Conservation (phyloP, 1,140 invertebrate genomes). For the Zaprionus inermis region DNA sequence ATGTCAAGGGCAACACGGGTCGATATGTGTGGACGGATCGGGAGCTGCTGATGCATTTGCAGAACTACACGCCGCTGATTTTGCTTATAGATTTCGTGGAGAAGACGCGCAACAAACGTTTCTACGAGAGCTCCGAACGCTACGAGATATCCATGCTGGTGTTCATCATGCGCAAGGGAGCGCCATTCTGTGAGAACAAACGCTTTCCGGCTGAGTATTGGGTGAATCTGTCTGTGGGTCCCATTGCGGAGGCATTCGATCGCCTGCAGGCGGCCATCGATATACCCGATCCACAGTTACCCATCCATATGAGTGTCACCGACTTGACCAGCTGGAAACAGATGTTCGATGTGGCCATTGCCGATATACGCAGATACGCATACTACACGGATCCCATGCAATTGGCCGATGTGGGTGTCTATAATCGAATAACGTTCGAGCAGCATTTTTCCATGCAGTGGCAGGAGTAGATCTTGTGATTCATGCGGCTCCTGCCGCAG, state of each 20-base stretch:
- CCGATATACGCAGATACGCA: slow-evolving; percentile 73
- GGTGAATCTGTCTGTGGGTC: slow-evolving; percentile 78
- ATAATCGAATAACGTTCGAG: slow-evolving; percentile 74
- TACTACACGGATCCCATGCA: slow-evolving; percentile 78
- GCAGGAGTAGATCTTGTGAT: slow-evolving; percentile 53
- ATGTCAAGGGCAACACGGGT: slow-evolving; percentile 45
- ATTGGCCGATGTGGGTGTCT: slow-evolving; percentile 76
- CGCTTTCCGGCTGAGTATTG: slow-evolving; percentile 79
- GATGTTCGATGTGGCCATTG: slow-evolving; percentile 77
- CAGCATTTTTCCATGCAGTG: slow-evolving; percentile 78
- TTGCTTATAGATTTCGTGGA: slow-evolving; percentile 78
- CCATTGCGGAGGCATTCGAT: slow-evolving; percentile 78
- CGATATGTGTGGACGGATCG: slow-evolving; percentile 77
- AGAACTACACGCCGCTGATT: slow-evolving; percentile 77
- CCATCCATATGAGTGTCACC: slow-evolving; percentile 79
- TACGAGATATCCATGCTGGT: slow-evolving; percentile 80
- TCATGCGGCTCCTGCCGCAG: not conserved
- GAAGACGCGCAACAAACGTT: slow-evolving; percentile 78
- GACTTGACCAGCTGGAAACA: slow-evolving; percentile 81
- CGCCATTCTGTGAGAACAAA: slow-evolving; percentile 80
- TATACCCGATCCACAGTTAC: slow-evolving; percentile 78
- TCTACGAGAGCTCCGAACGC: slow-evolving; percentile 77
- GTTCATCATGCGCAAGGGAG: slow-evolving; percentile 79
- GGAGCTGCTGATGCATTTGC: slow-evolving; percentile 76
- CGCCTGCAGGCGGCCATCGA: slow-evolving; percentile 75